Conservation (phyloP, 1,140 invertebrate species). For the Neodiprion pinetum region DNA sequence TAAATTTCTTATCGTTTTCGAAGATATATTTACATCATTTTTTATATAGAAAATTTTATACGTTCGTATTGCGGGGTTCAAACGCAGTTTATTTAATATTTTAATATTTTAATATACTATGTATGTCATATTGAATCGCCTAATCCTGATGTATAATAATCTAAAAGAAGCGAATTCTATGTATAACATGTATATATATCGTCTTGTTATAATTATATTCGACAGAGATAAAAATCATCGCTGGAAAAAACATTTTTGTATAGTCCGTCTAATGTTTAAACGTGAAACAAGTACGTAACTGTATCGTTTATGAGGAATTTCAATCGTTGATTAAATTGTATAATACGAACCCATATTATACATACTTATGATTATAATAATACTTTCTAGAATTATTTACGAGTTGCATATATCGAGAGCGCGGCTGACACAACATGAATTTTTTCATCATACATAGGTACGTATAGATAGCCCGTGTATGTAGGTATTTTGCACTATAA, state of each 20-base stretch:
- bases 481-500: slow-evolving; percentile 1
- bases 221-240: neutral
- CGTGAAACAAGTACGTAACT: too few species aligned
- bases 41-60: neutral
- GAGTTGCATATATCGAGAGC: slow-evolving; percentile 12
- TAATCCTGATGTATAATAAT: slow-evolving; percentile 3
- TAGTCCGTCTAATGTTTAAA: too few species aligned
- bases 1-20: neutral
- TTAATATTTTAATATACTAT: neutral
- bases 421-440: neutral
- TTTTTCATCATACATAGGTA: neutral
- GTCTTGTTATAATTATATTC: neutral
- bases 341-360: neutral
- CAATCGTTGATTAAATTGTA: neutral
- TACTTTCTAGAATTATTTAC: neutral
- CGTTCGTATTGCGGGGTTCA: neutral
- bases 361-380: neutral
- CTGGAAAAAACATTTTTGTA: neutral
- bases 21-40: neutral
- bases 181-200: neutral
- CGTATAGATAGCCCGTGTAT: slow-evolving; percentile 18
- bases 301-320: neutral
- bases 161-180: neutral
- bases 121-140: neutral
- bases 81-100: neutral